These are phyloP conservation scores for Cydia amplana DNA, from an alignment of 1,140 invertebrate species.

Conservation along the genomic window DNA sequence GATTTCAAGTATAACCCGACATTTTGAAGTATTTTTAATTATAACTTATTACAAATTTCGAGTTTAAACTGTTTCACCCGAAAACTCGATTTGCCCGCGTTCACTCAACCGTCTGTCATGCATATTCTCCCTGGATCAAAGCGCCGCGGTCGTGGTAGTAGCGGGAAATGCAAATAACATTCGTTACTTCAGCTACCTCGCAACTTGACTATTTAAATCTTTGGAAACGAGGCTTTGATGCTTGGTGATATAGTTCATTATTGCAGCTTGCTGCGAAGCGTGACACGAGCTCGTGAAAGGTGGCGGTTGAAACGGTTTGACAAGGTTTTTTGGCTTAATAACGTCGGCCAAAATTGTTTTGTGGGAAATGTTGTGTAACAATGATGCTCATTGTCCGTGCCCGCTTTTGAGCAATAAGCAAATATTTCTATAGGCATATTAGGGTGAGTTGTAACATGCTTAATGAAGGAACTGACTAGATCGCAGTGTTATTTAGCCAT, in stretches of 20 bases:
- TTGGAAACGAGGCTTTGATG: not conserved
- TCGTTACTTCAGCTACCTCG: not conserved
- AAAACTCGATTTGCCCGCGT: too few relatives aligned
- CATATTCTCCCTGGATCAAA: not conserved
- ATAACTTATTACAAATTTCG: too few relatives aligned
- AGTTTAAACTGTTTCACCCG: too few relatives aligned
- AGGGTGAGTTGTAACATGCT: not conserved
- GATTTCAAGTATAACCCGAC: too few relatives aligned
- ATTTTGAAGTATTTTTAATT: too few relatives aligned
- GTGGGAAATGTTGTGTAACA: not conserved
- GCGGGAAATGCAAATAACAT: not conserved
- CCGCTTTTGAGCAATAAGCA: too few relatives aligned
- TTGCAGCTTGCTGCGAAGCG: not conserved
- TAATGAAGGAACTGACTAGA: too few relatives aligned
- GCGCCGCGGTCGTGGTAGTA: not conserved
- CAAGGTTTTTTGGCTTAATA: conserved; percentile 3
- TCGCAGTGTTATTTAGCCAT: too few relatives aligned
- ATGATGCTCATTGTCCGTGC: not conserved
- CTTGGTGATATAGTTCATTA: not conserved
- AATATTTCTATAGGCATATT: not conserved
- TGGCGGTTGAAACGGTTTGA: not conserved
- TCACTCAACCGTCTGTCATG: too few relatives aligned
- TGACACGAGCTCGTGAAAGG: too few relatives aligned
- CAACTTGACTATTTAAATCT: not conserved
- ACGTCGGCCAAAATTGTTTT: not conserved